These are phyloP conservation scores for Oophaga pumilio DNA, from an alignment of 2,113 vertebrate species.

Conservation along the genomic window DNA sequence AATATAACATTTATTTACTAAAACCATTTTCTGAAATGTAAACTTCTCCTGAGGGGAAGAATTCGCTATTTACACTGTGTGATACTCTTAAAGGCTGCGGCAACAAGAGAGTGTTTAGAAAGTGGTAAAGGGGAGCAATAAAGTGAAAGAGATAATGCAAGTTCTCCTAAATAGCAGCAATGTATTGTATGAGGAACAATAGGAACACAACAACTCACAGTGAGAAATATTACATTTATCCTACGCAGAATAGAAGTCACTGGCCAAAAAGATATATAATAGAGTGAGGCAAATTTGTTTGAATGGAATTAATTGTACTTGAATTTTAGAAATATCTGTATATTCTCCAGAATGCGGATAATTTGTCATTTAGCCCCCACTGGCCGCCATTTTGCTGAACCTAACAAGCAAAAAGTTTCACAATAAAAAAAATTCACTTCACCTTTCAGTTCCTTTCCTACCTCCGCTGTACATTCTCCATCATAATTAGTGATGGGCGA, in stretches of 20 bases:
- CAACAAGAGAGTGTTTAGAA: background rate
- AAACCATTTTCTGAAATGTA: slow-evolving; percentile 53
- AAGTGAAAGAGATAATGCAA: background rate
- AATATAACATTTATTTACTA: slow-evolving; percentile 58
- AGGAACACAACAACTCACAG: background rate
- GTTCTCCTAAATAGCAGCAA: background rate
- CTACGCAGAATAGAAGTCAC: background rate
- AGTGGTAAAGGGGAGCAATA: background rate
- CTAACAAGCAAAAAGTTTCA: too few relatives aligned
- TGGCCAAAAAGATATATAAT: background rate
- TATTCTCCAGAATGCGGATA: too few relatives aligned
- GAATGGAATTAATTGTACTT: too few relatives aligned
- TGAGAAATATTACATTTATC: background rate
- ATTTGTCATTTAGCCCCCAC: too few relatives aligned
- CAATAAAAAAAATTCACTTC: too few relatives aligned
- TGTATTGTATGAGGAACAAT: background rate
- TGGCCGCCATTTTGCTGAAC: too few relatives aligned
- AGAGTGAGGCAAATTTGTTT: too few relatives aligned
- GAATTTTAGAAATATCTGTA: too few relatives aligned
- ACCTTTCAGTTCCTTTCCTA: too few relatives aligned
- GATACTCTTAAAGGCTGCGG: background rate
- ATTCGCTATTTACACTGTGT: slow-evolving; percentile 33
- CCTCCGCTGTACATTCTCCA: too few relatives aligned
- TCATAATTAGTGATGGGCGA: too few relatives aligned
- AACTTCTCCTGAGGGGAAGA: slow-evolving; percentile 44